Evolutionary conservation across 2,797 vertebrate genomes (phyloP).

Genomic region (Falco columbarius): DNA sequence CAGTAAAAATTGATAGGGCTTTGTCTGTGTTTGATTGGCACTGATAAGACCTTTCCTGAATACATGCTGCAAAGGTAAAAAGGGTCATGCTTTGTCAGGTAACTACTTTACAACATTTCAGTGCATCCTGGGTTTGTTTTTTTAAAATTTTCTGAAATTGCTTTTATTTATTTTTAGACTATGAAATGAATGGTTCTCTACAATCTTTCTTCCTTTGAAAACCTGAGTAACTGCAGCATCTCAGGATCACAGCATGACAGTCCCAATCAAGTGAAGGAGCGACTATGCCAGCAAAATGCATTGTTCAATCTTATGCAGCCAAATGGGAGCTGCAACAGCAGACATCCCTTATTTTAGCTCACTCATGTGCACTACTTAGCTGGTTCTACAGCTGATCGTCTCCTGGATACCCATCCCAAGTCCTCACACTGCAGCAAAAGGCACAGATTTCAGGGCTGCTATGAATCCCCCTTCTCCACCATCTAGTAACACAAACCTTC

Average conservation of each 20-base stretch:
- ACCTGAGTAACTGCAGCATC: background rate
- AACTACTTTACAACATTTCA: background rate
- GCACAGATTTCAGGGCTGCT: background rate
- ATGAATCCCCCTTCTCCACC: background rate
- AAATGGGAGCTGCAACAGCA: background rate
- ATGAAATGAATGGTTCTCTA: background rate
- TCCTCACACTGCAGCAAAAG: background rate
- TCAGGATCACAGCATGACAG: background rate
- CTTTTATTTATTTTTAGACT: slow-evolving; percentile 21
- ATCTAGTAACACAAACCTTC: background rate
- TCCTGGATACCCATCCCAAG: background rate
- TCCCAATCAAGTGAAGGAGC: background rate
- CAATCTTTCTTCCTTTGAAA: background rate
- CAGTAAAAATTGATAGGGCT: background rate
- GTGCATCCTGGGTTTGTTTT: background rate
- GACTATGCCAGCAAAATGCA: background rate
- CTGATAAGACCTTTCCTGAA: background rate
- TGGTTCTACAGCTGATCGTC: background rate
- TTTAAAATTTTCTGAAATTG: background rate
- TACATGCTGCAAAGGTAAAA: background rate
- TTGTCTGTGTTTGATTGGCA: background rate
- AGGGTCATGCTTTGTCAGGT: background rate
- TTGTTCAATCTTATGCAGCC: background rate
- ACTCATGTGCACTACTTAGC: background rate
- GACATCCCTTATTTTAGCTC: background rate